Evolutionary conservation across 2,113 vertebrate species (phyloP).

Genomic region (Hymenochirus boettgeri): DNA sequence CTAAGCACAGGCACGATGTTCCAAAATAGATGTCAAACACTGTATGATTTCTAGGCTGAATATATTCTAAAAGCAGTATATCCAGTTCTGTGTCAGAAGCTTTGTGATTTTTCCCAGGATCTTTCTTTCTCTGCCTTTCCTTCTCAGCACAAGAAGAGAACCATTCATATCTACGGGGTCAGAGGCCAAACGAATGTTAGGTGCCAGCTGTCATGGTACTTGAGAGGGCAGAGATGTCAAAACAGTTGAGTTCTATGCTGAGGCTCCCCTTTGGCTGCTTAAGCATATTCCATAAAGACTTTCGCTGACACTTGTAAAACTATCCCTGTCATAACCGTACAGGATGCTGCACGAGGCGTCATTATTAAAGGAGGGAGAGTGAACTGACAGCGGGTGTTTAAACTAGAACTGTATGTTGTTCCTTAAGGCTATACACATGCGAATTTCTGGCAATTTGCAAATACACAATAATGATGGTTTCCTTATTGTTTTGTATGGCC

Average conservation of each 20-base stretch:
- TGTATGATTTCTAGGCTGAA: not conserved
- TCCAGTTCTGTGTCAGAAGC: slow-evolving; percentile 9
- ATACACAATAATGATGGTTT: too few species aligned
- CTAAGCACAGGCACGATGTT: not conserved
- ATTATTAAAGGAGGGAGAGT: not conserved
- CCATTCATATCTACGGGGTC: slow-evolving; percentile 31
- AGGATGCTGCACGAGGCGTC: slow-evolving; percentile 10
- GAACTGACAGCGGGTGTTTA: not conserved
- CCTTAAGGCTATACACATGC: too few species aligned
- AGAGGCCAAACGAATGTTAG: slow-evolving; percentile 31
- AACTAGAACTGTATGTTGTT: not conserved
- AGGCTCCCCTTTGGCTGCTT: slow-evolving; percentile 25
- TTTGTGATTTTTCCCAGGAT: slow-evolving; percentile 17
- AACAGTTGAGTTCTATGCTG: slow-evolving; percentile 9
- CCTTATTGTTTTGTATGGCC: too few species aligned
- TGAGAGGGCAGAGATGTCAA: slow-evolving; percentile 24
- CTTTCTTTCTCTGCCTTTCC: slow-evolving; percentile 11
- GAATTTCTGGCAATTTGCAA: too few species aligned
- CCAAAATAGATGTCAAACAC: not conserved
- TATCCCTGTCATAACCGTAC: slow-evolving; percentile 15
- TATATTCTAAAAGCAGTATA: not conserved
- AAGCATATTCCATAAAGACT: slow-evolving; percentile 35
- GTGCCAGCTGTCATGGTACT: slow-evolving; percentile 35
- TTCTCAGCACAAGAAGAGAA: slow-evolving; percentile 23
- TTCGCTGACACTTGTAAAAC: slow-evolving; percentile 40